Evolutionary conservation across 2,888 invertebrate genomes (phyloP), one percentile per base, ranked within the genome.

Genomic region (Limnephilus lunatus): DNA sequence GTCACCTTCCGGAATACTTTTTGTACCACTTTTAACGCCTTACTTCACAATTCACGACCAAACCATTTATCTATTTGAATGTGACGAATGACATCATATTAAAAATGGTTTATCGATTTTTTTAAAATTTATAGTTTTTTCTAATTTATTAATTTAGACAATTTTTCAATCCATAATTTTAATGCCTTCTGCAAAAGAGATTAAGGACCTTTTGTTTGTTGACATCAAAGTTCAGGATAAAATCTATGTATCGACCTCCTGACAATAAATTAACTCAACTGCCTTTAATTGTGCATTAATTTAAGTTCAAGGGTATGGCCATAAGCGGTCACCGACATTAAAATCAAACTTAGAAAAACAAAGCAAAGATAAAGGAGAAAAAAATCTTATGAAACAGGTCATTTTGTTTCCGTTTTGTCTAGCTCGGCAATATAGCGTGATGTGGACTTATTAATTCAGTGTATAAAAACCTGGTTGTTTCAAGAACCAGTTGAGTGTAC

Each of bases 1-100:
- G 32, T 68, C 48, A 14, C 35, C 90, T 91, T 88, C 88, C 91
- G 91, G 88, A 91, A 88, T n/a, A 35, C 32, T 39, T 90, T 85
- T 86, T 44, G 48, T 87, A 82, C 80, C 48, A 91, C 53, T 91
- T 91, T 81, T 80, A 81, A 87, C 81, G 68, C 35, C 87, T 81
- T 81, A 87, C 87, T 86, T 48, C 44, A 68, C 68, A 68, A 68
- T 48, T 30, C 86, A 44, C 44, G 9, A 30, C 48, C 68, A 68
- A 2, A 68, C n/a, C 68, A 68, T 68, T 25, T 25, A 9, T n/a
- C 53, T 53, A 53, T 53, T 53, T 53, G 5, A 68, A 68, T 68
- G 68, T 68, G 9, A 68, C 25, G 25, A 68, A 68, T n/a, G 68
- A 68, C 25, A 68, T 68, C 25, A 25, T 19, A 4, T 68, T 5